Evolutionary conservation across 2,797 vertebrate species (phyloP), one percentile per base, ranked within the genome.

Genomic region (Coccyzus lansbergi): DNA sequence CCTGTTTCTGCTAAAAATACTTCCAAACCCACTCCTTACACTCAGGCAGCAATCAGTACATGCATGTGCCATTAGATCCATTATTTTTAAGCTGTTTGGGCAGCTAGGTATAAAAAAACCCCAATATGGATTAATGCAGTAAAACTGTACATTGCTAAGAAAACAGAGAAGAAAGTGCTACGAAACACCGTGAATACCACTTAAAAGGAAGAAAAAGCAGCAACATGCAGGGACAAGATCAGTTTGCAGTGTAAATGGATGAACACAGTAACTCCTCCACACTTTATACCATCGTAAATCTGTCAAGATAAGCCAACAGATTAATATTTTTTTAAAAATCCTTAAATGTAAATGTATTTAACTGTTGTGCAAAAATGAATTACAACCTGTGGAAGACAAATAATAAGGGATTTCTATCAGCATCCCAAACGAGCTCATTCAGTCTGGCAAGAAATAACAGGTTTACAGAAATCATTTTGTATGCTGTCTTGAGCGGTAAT

Each of bases 401-500:
- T 86, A 96, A 88, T 86, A 91, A 89, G 92, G 84, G 86, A 40
- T 94, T 93, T 96, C 83, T 70, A 88, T 75, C 93, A 87, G 88
- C 81, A 88, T 89, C 88, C 40, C 51, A 65, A 86, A 63, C 48
- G 74, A 93, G 85, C 69, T 82, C 53, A 62, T 87, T 92, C 76
- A 59, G 75, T 58, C 70, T 91, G 93, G 86, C 92, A 96, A 96
- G 94, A 97, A 97, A 89, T 90, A 91, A 94, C 88, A 97, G 92
- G 81, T 92, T 94, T 83, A 77, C 65, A 88, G 83, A 64, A 93
- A 94, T 82, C 62, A 72, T 91, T 94, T 69, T 62, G 58, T 60
- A n/a, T 21, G 44, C 78, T 0, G 1, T 88, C 90, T 78, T 38
- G 55, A 90, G 60, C 56, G 29, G 79, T 58, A 93, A 94, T 87